Evolutionary conservation across 2,888 invertebrate species (phyloP).

Genomic region (Habroteleia sp.): DNA sequence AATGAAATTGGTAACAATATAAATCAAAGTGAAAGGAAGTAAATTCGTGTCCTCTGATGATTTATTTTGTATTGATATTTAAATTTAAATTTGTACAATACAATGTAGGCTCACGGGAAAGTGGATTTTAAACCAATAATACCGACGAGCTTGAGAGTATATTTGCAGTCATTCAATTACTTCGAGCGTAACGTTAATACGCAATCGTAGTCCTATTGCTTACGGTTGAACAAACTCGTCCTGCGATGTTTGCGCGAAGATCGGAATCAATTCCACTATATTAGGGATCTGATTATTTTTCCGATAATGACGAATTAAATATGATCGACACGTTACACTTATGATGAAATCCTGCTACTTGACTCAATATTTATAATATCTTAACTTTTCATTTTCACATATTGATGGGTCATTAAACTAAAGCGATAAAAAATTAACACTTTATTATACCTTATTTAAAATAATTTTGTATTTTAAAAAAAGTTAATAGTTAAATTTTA

Average conservation of each 20-base stretch:
- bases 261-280: slow-evolving; percentile 59
- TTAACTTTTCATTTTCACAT: not conserved
- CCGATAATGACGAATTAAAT: slow-evolving; percentile 57
- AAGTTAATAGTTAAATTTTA: too few species aligned
- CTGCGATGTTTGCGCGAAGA: slow-evolving; percentile 58
- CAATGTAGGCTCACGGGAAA: slow-evolving; percentile 44
- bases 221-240: slow-evolving; percentile 59
- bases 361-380: not conserved
- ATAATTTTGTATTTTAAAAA: too few species aligned
- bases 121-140: slow-evolving; percentile 61
- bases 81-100: slow-evolving; percentile 46
- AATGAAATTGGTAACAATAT: too few species aligned
- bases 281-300: slow-evolving; percentile 59
- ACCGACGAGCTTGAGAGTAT: slow-evolving; percentile 48
- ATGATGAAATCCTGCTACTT: slow-evolving; percentile 37
- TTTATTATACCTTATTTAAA: too few species aligned
- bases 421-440: too few species aligned
- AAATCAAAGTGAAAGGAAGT: slow-evolving; percentile 14
- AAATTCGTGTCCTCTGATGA: slow-evolving; percentile 24
- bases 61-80: slow-evolving; percentile 45
- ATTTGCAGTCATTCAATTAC: slow-evolving; percentile 61
- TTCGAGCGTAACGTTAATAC: slow-evolving; percentile 65
- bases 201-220: slow-evolving; percentile 64
- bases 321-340: slow-evolving; percentile 55
- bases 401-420: too few species aligned